Evolutionary conservation across 2,888 invertebrate species (phyloP), one percentile per base, ranked within the genome.

Genomic region (Ormia ochracea): DNA sequence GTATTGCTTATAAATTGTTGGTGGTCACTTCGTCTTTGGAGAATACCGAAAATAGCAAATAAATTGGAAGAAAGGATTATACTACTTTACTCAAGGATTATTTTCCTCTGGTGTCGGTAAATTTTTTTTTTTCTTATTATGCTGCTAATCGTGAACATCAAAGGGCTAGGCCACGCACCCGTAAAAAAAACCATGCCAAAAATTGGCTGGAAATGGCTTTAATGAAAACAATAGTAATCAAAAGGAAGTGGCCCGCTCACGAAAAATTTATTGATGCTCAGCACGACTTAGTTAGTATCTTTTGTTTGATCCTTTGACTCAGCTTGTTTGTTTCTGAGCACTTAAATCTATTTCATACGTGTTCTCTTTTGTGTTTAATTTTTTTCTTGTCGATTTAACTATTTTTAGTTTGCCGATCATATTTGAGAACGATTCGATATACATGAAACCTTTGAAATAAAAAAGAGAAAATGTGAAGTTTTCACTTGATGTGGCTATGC

Each of bases 81-180:
- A n/a, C n/a, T n/a, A n/a, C n/a, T n/a, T 23, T 45, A 6, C 26
- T 54, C 28, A 65, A 73, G 41, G 45, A 48, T 73, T 52, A 14
- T 26, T 33, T 45, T 2, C 3, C 12, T 7, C 12, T 26, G 28
- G 4, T 66, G 1, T 10, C 0, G 48, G 36, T 4, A 48, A 7
- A 23, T 6, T 5, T 59, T 28, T 50, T 56, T 50, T 72, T 28
- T 23, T 61, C 63, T 68, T 76, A 72, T 80, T 80, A 68, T 56
- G 33, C 80, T 72, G 76, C 75, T 76, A 76, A 80, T 80, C 80
- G 58, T 63, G 61, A 76, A 72, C 76, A 76, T 72, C 72, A 80
- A 80, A 76, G 76, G 80, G 80, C 80, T 80, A 76, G 76, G 76
- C 80, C 80, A 80, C 80, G 76, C 76, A 72, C 80, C 80, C 80